phyloP scores from a whole-genome alignment of 2,797 vertebrate genomes.

The Propithecus perrieri region DNA sequence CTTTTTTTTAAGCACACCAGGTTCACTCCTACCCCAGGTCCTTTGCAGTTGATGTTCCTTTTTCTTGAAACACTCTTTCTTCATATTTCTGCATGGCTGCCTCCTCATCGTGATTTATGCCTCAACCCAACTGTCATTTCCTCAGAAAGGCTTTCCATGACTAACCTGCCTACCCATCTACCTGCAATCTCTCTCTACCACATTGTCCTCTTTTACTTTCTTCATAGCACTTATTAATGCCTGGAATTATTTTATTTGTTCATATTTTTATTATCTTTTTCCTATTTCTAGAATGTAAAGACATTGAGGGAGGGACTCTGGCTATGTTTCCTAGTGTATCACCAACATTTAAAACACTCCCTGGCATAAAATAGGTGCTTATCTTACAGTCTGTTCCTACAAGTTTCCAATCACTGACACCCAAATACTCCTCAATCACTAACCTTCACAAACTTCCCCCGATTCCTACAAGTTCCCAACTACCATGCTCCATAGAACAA shows the following conservation, averaged over 20 bases:
- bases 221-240: background rate
- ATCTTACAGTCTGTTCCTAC: background rate
- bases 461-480: background rate
- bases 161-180: background rate
- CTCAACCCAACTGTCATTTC: background rate
- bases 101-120: background rate
- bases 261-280: background rate
- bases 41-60: background rate
- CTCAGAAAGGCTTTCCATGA: background rate
- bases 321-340: background rate
- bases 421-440: background rate
- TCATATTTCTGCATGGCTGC: background rate
- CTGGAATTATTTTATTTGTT: background rate
- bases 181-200: background rate
- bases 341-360: background rate
- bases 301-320: background rate
- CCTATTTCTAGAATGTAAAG: background rate
- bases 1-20: background rate
- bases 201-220: background rate
- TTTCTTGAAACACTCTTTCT: background rate
- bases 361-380: background rate
- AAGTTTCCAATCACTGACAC: background rate
- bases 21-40: background rate
- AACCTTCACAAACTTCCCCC: background rate
- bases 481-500: background rate